phyloP scores from a whole-genome alignment of 2,888 invertebrate species.

The Leucoptera coffeella region DNA sequence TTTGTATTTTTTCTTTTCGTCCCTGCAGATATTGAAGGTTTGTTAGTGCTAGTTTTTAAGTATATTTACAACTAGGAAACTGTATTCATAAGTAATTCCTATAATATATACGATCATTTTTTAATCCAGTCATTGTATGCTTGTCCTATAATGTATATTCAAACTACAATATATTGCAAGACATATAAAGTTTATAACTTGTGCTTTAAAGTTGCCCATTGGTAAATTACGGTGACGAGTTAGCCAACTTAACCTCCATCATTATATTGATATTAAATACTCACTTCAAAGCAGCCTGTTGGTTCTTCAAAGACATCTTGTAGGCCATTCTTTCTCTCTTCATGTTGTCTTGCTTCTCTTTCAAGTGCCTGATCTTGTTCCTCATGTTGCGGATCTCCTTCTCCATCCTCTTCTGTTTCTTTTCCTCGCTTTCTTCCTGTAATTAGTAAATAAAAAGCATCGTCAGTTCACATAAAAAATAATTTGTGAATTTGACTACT shows the following conservation, averaged over 20 bases:
- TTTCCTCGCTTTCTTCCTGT: slow-evolving; percentile 53
- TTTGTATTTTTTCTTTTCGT: slow-evolving; percentile 78
- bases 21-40: slow-evolving; percentile 25
- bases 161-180: no score
- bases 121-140: no score
- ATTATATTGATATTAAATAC: neutral
- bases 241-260: no score
- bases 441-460: slow-evolving; percentile 1
- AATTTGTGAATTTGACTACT: no score
- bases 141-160: no score
- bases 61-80: neutral
- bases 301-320: slow-evolving; percentile 75
- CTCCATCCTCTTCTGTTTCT: slow-evolving; percentile 56
- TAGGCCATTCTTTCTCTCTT: slow-evolving; percentile 72
- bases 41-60: no score
- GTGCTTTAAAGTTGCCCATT: no score
- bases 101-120: no score
- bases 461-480: neutral
- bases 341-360: slow-evolving; percentile 69
- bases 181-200: no score
- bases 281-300: slow-evolving; percentile 68
- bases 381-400: slow-evolving; percentile 57
- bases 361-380: slow-evolving; percentile 62
- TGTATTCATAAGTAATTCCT: no score
- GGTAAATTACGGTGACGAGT: no score